Base-by-base conservation (phyloP, 2,888 invertebrate species). In the Oscheius myriophilus region DNA sequence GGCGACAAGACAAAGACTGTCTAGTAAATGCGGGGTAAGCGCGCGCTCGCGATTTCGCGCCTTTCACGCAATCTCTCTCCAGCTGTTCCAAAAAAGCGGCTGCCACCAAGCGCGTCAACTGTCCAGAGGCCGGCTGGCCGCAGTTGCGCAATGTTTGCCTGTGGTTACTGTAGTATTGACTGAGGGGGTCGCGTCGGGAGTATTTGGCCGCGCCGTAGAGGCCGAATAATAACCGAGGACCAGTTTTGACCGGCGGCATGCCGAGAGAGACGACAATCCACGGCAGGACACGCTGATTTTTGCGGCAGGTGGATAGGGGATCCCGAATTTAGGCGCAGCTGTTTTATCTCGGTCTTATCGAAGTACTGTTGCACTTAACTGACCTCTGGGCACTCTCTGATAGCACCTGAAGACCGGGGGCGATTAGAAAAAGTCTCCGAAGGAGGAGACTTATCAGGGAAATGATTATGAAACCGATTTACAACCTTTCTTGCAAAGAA, bases 231-330 rank as follows among this genome's bases (percentile, higher is more conserved):
- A 65, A 55, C 65, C 53, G 57, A 65, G 72, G 75, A 75, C 75
- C 72, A 75, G 75, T 75, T 75, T 72, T 75, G 75, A 75, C 75
- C 75, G 72, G 68, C 45, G 61, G 61, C 61, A 61, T 61, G 61
- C 49, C 61, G 61, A 61, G 61, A 33, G 33, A 61, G 61, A 61
- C 61, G 49, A 61, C 61, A 61, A 61, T 49, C 61, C 49, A 61
- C 49, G 61, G 61, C 61, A 61, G 46, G 61, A 61, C 61, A 61
- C 61, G 61, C 61, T 61, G 61, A 61, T 49, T 61, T 61, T 61
- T 41, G 21, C 49, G 49, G 16, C 49, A 45, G 25, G 49, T 23
- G 42, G 25, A 58, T 18, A 18, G 33, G 58, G 25, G 26, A 54
- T 14, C 39, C 45, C 16, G 43, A 43, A 39, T 14, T 61, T 61